phyloP scores from a whole-genome alignment of 2,113 vertebrate species.

The Oryzias melastigma region DNA sequence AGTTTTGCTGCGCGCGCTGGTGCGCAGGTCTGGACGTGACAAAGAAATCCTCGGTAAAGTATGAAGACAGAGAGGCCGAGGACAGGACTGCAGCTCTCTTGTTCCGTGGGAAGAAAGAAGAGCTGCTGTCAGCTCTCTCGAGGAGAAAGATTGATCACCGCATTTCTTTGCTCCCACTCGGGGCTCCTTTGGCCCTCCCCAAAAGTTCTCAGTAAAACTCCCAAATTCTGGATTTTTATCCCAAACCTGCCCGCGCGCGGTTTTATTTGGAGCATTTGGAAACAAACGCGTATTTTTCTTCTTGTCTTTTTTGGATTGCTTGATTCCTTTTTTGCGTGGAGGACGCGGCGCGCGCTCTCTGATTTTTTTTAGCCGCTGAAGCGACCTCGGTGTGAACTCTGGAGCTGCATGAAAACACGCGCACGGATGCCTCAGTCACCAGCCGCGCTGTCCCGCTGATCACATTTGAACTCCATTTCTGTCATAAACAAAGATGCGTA shows the following conservation, averaged over 20 bases:
- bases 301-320: too few species aligned
- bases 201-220: conserved; percentile 58
- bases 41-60: neutral
- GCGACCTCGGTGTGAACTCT: conserved; percentile 72
- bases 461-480: conserved; percentile 8
- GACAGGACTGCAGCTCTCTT: conserved; percentile 32
- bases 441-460: conserved; percentile 6
- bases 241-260: too few species aligned
- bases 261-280: too few species aligned
- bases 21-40: neutral
- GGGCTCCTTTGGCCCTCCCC: conserved; percentile 57
- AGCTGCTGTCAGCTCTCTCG: conserved; percentile 86
- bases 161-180: conserved; percentile 59
- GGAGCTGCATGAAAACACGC: conserved; percentile 34
- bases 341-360: neutral
- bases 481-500: neutral
- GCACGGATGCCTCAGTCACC: neutral
- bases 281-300: too few species aligned
- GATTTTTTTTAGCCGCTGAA: conserved; percentile 3
- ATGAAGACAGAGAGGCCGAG: conserved; percentile 11
- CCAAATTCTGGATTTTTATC: too few species aligned
- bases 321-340: neutral
- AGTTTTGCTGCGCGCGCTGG: neutral
- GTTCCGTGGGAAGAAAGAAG: conserved; percentile 69
- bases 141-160: conserved; percentile 92